Evolutionary conservation across 2,888 invertebrate species (phyloP).

Genomic region (Parnassius mnemosyne): DNA sequence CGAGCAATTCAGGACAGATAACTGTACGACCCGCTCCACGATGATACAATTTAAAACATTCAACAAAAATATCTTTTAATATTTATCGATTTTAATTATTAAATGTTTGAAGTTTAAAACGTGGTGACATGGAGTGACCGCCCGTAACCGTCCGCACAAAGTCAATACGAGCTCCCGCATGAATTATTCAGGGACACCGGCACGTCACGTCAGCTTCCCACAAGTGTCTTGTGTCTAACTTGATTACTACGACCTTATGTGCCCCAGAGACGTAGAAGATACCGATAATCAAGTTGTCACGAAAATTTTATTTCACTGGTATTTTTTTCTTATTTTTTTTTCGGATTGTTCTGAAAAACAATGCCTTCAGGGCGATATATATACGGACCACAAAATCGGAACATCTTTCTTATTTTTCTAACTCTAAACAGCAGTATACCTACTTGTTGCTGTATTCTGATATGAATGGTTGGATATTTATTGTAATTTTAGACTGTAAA

Average conservation of each 20-base stretch:
- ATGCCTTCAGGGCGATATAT: too few relatives aligned
- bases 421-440: too few relatives aligned
- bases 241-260: slow-evolving; percentile 4
- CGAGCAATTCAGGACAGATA: too few relatives aligned
- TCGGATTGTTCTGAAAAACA: too few relatives aligned
- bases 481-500: too few relatives aligned
- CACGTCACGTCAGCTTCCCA: slow-evolving; percentile 9
- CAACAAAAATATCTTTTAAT: slow-evolving; percentile 23
- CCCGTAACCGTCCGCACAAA: background rate
- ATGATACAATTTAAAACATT: background rate
- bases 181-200: slow-evolving; percentile 10
- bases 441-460: too few relatives aligned
- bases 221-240: slow-evolving; percentile 14
- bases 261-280: background rate
- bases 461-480: too few relatives aligned
- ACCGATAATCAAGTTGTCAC: slow-evolving; percentile 13
- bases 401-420: too few relatives aligned
- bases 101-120: background rate
- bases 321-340: too few relatives aligned
- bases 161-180: background rate
- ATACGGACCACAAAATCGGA: too few relatives aligned
- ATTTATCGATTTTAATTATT: slow-evolving; percentile 16
- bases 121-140: background rate
- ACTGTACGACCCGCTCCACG: too few relatives aligned
- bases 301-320: too few relatives aligned